phyloP scores from a whole-genome alignment of 2,797 vertebrate genomes.

The Poecilia picta region DNA sequence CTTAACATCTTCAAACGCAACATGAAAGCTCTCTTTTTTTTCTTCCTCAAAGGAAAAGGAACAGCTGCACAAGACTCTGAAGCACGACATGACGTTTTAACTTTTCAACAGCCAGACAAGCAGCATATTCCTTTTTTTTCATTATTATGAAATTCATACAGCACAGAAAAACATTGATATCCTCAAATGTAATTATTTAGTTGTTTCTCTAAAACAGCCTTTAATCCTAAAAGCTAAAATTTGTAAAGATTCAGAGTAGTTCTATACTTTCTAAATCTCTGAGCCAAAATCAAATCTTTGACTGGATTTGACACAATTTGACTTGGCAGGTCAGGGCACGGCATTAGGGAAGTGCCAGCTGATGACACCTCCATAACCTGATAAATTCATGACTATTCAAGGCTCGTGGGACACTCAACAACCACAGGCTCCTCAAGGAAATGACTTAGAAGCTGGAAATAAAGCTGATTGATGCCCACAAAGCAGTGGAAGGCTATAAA shows the following conservation, averaged over 20 bases:
- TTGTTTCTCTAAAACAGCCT: slow-evolving; percentile 1
- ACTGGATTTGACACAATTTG: slow-evolving; percentile 10
- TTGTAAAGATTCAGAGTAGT: not conserved
- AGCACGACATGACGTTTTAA: slow-evolving; percentile 36
- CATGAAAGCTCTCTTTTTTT: slow-evolving; percentile 43
- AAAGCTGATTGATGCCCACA: slow-evolving; percentile 31
- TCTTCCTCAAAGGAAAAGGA: slow-evolving; percentile 37
- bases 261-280: not conserved
- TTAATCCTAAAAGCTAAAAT: not conserved
- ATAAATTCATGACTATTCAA: slow-evolving; percentile 23
- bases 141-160: slow-evolving; percentile 4
- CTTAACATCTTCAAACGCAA: slow-evolving; percentile 47
- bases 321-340: slow-evolving; percentile 12
- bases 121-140: not conserved
- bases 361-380: slow-evolving; percentile 27
- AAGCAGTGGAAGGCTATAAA: slow-evolving; percentile 30
- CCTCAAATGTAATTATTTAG: not conserved
- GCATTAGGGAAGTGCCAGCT: slow-evolving; percentile 30
- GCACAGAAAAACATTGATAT: slow-evolving; percentile 5
- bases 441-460: slow-evolving; percentile 33
- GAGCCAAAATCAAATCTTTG: not conserved
- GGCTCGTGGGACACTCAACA: slow-evolving; percentile 15
- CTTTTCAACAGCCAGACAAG: slow-evolving; percentile 25
- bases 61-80: slow-evolving; percentile 49
- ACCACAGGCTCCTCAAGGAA: slow-evolving; percentile 24